Conservation (phyloP, 1,140 invertebrate genomes). For the Ceratosolen fusciceps region DNA sequence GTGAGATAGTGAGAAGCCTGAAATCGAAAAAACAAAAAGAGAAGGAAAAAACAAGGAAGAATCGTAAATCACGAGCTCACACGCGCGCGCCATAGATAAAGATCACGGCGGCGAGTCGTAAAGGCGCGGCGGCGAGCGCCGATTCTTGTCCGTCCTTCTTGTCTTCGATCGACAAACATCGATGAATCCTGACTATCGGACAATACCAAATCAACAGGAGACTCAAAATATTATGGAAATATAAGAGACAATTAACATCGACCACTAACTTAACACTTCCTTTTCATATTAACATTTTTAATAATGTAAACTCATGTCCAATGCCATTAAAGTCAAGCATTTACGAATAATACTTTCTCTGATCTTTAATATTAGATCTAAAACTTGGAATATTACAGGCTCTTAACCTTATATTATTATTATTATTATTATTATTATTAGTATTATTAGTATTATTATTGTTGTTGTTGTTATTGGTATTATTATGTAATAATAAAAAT, state of each 20-base stretch:
- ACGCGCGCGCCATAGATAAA: neutral
- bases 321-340: too few relatives aligned
- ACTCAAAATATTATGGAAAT: neutral
- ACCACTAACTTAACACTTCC: too few relatives aligned
- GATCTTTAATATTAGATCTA: too few relatives aligned
- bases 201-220: neutral
- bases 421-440: too few relatives aligned
- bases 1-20: neutral
- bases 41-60: constrained; percentile 9
- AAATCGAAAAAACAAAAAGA: neutral
- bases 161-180: neutral
- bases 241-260: neutral
- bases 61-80: constrained; percentile 26
- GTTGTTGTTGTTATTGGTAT: too few relatives aligned
- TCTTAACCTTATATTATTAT: too few relatives aligned
- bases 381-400: too few relatives aligned
- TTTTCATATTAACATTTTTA: too few relatives aligned
- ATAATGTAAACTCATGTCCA: too few relatives aligned
- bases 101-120: constrained; percentile 26
- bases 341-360: too few relatives aligned
- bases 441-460: too few relatives aligned
- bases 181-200: neutral
- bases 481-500: too few relatives aligned
- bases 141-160: neutral
- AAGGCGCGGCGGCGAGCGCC: constrained; percentile 2